Percentiles rank a stretch among this genome's conserved stretches.
These are phyloP conservation scores for Ochlodes sylvanus DNA, from an alignment of 2,888 invertebrate species.

Conservation along the genomic window DNA sequence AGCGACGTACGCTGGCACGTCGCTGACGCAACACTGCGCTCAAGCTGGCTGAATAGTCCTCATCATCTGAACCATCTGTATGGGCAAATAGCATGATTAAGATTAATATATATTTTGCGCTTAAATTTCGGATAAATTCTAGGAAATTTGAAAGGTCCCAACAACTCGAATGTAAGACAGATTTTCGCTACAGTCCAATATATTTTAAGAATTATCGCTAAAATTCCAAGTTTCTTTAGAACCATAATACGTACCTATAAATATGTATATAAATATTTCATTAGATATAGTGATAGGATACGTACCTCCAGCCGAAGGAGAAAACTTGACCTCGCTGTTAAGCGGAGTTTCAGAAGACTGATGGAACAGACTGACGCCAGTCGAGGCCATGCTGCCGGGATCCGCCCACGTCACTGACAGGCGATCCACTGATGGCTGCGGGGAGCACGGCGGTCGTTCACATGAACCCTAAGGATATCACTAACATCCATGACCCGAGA, in stretches of 20 bases:
- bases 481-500: no score
- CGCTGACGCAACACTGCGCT: slow-evolving; percentile 92
- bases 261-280: no score
- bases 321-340: slow-evolving; percentile 77
- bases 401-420: slow-evolving; percentile 90
- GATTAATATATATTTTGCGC: no score
- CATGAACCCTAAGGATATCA: slow-evolving; percentile 58
- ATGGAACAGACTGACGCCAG: slow-evolving; percentile 77
- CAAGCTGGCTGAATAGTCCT: slow-evolving; percentile 94
- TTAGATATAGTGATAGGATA: background rate
- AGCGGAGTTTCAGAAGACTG: slow-evolving; percentile 70
- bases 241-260: no score
- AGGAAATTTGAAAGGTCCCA: no score
- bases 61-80: slow-evolving; percentile 88
- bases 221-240: no score
- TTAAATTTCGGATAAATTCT: no score
- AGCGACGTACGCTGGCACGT: slow-evolving; percentile 89
- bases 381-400: slow-evolving; percentile 78
- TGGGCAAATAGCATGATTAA: background rate
- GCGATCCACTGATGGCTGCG: slow-evolving; percentile 89
- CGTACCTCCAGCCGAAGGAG: slow-evolving; percentile 59
- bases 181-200: no score
- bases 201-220: no score
- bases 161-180: no score
- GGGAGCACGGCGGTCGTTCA: slow-evolving; percentile 86